Base-by-base conservation (phyloP, 2,797 vertebrate genomes). In the Apogon talboti region DNA sequence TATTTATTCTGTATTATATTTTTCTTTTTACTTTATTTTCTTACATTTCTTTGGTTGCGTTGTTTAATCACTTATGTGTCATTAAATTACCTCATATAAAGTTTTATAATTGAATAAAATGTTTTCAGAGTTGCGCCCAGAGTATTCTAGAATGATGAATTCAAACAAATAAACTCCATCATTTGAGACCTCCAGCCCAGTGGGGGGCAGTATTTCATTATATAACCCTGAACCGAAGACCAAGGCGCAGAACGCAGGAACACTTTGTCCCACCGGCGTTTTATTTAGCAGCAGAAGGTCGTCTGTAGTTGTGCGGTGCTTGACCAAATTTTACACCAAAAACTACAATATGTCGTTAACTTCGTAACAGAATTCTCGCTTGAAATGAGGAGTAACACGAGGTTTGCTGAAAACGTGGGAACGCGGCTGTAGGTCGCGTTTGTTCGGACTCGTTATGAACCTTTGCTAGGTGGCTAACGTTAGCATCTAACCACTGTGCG, bases 201-300 rank as follows among this genome's bases (percentile, higher is more conserved):
- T 12, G 80, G 80, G 80, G 2, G 88, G 85, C 87, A 74, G 71
- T n/a, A 21, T 55, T 69, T 30, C 45, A 0, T 35, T 4, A 0
- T 4, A 0, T 11, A 16, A 44, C 19, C 14, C 14, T 4, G 1
- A 48, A 37, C 48, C 7, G 40, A 18, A 15, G n/a, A 16, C 13
- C 2, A 2, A 18, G 16, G 14, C 1, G 6, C 7, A 49, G 76
- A 76, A 74, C 65, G 59, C 73, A 66, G 64, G 64, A 82, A 65
- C 78, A 50, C 60, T 83, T 72, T 78, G 87, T 88, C 71, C 84
- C 89, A 86, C 91, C 91, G 89, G 89, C 69, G 79, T 89, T 87
- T 84, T 57, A 61, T 63, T 59, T 57, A 67, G 77, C 59, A 2
- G 63, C 41, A 74, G 90, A 92, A 91, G 91, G 90, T 92, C 91